Base-by-base conservation (phyloP, 2,113 vertebrate genomes). In the Lasiurus cinereus region DNA sequence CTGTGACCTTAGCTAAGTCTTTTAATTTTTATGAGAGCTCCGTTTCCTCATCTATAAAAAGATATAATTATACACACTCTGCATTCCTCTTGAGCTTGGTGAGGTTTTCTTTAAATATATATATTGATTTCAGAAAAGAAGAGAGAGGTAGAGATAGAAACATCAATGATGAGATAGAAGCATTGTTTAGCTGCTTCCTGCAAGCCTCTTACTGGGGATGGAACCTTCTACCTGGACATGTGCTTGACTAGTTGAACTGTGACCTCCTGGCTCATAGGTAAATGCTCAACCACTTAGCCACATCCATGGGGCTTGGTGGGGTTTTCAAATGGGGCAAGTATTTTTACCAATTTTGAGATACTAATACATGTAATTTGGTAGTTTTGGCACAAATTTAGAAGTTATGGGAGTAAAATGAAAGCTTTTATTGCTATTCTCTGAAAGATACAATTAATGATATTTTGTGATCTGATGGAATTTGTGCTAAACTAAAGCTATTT, bases 401-500 rank as follows among this genome's bases (percentile, higher is more conserved):
- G 16, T 1, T 10, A 52, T 70, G 15, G 6, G 15, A 16, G 33
- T 46, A 94, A 93, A 62, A 10, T 16, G 7, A 79, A 89, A 54
- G 0, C 3, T 83, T 83, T 86, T 85, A 33, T n/a, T 64, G 29
- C 2, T 93, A 16, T 84, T 80, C 64, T 69, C 66, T 80, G 24
- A 85, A 93, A 74, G 13, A 74, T 70, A 12, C 2, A 91, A 31
- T 86, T 21, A 89, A 78, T 92, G 43, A 52, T 50, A 4, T 83
- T 59, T 69, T 50, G 18, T 62, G 22, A 64, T 43, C 21, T 84
- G 36, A 10, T 21, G 87, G 5, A 36, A 7, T 91, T 69, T 91
- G n/a, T 77, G 87, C 62, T 72, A 93, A 91, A 70, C 11, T 14
- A 95, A 94, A 89, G 7, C 78, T 78, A 48, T 56, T 31, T 69